Conservation (phyloP, 2,888 invertebrate species). For the Vannuccia rotundouncinata region DNA sequence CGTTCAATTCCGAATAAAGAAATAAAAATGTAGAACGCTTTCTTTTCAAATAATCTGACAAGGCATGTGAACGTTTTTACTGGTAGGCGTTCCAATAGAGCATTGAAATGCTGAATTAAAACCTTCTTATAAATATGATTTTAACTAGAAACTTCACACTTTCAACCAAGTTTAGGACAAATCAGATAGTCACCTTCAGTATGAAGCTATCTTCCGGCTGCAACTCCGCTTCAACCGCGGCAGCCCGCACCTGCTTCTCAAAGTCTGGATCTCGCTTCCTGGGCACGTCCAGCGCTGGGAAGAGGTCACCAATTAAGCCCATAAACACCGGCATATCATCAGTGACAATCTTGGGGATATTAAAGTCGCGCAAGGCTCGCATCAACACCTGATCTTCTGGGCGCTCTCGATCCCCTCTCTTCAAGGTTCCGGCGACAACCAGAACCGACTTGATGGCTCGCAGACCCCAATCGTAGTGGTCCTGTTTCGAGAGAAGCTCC, state of each 20-base stretch:
- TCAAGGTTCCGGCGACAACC: constrained; percentile 87
- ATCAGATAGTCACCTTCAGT: constrained; percentile 62
- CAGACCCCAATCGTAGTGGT: constrained; percentile 92
- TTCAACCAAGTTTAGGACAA: not conserved
- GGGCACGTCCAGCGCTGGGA: constrained; percentile 89
- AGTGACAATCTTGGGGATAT: constrained; percentile 87
- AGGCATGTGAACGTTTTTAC: not conserved
- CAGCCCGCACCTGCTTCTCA: constrained; percentile 85
- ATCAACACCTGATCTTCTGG: constrained; percentile 87
- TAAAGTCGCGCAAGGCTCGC: constrained; percentile 88
- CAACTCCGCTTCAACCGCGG: constrained; percentile 75
- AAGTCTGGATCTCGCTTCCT: constrained; percentile 82
- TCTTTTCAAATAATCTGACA: not conserved
- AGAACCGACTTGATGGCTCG: constrained; percentile 90
- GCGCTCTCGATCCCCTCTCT: constrained; percentile 80
- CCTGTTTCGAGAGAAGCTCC: constrained; percentile 82
- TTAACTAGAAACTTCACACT: no score
- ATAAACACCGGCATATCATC: constrained; percentile 91
- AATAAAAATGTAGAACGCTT: no score
- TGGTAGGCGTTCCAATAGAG: not conserved
- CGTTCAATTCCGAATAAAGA: no score
- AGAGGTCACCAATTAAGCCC: constrained; percentile 89
- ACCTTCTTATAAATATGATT: no score
- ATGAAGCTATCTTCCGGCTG: constrained; percentile 95
- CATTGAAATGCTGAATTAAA: no score